A percentile compares a stretch with the other conserved stretches of the same genome.
Evolutionary conservation across 2,113 vertebrate species (phyloP).

Genomic region (Colistium nudipinnis): DNA sequence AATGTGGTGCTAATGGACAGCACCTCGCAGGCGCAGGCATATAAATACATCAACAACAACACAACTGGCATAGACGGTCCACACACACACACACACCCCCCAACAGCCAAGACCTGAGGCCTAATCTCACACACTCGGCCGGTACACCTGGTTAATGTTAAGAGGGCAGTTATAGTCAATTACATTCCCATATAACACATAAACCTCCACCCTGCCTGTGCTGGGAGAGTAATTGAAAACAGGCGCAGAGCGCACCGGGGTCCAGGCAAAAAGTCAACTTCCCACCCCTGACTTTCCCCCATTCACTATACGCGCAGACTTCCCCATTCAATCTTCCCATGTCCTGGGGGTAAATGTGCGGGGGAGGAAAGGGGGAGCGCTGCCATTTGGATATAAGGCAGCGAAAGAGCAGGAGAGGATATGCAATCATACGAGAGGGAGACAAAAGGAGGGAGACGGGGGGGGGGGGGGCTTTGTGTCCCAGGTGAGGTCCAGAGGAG

Average conservation of each 20-base stretch:
- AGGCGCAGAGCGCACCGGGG: constrained; percentile 64
- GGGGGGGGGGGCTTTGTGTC: constrained; percentile 52
- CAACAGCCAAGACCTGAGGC: constrained; percentile 70
- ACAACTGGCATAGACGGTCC: constrained; percentile 53
- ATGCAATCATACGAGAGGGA: constrained; percentile 56
- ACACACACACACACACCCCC: constrained; percentile 40
- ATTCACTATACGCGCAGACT: too few species aligned
- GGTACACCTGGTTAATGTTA: constrained; percentile 84
- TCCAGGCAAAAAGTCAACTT: constrained; percentile 78
- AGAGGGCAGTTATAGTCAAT: constrained; percentile 85
- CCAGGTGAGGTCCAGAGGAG: constrained; percentile 56
- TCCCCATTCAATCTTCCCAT: constrained; percentile 45
- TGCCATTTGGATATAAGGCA: constrained; percentile 71
- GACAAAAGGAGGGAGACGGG: constrained; percentile 50
- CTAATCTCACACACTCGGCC: constrained; percentile 81
- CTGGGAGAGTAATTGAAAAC: constrained; percentile 81
- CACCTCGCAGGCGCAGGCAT: constrained; percentile 63
- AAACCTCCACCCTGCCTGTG: constrained; percentile 78
- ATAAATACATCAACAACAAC: constrained; percentile 77
- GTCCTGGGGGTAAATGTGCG: constrained; percentile 48
- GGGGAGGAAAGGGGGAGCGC: constrained; percentile 23
- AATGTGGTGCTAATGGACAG: constrained; percentile 70
- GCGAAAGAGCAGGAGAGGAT: constrained; percentile 60
- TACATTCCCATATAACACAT: constrained; percentile 83
- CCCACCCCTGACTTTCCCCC: constrained; percentile 71